phyloP scores from a whole-genome alignment of 2,113 vertebrate species.

The zebrafish (Danio rerio) region GRCz12tu NC_133197.1:14625501-14626000 shows the following conservation, averaged over 20 bases:
- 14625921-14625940: slow-evolving; percentile 3
- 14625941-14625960: background rate
- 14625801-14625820: slow-evolving; percentile 18
- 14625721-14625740: slow-evolving; percentile 30
- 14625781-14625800: background rate
- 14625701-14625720: background rate
- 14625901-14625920: background rate
- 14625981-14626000: background rate
- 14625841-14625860: background rate
- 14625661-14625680: slow-evolving; percentile 6
- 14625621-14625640: slow-evolving; percentile 14
- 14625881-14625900: background rate
- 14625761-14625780: slow-evolving; percentile 13
- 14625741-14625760: background rate
- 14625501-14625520: no score
- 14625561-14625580: slow-evolving; percentile 15
- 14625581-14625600: slow-evolving; percentile 15
- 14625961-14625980: background rate
- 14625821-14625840: background rate
- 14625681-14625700: background rate
- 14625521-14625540: background rate
- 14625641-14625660: background rate
- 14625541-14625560: background rate
- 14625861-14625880: slow-evolving; percentile 6
- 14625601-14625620: background rate